Conservation (phyloP, 2,888 invertebrate genomes). For the Harpagoxenus sublaevis region DNA sequence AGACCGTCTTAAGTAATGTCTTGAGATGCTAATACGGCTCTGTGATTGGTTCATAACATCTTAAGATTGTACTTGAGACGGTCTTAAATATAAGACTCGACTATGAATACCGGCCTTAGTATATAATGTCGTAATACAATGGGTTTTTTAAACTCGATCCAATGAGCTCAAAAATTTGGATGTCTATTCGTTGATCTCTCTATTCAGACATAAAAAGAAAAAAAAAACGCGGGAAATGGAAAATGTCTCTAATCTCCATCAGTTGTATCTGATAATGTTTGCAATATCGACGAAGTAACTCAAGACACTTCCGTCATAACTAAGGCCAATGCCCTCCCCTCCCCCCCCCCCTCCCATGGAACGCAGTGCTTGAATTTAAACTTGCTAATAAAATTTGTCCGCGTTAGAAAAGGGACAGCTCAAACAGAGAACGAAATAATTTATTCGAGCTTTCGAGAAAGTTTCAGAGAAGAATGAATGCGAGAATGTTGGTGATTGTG, state of each 20-base stretch:
- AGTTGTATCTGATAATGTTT: not conserved
- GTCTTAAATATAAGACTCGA: no score
- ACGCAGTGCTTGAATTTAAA: not conserved
- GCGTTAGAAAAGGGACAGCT: no score
- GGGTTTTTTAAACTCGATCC: not conserved
- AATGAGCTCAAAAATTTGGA: not conserved
- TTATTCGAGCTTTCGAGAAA: not conserved
- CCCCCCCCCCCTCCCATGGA: not conserved
- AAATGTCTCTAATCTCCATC: not conserved
- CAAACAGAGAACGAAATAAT: not conserved
- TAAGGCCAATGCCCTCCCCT: constrained; percentile 17
- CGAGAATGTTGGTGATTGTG: not conserved
- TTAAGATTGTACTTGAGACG: no score
- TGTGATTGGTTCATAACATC: no score
- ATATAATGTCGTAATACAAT: not conserved
- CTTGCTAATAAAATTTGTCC: constrained; percentile 2
- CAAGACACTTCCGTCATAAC: not conserved
- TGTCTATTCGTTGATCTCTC: no score
- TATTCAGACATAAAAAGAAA: not conserved
- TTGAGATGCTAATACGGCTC: no score
- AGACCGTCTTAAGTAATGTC: no score
- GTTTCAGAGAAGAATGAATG: not conserved
- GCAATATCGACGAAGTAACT: constrained; percentile 20
- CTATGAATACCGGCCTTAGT: no score
- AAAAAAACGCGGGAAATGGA: not conserved